Conservation (phyloP, 2,797 vertebrate genomes). For the Natrix natrix region DNA sequence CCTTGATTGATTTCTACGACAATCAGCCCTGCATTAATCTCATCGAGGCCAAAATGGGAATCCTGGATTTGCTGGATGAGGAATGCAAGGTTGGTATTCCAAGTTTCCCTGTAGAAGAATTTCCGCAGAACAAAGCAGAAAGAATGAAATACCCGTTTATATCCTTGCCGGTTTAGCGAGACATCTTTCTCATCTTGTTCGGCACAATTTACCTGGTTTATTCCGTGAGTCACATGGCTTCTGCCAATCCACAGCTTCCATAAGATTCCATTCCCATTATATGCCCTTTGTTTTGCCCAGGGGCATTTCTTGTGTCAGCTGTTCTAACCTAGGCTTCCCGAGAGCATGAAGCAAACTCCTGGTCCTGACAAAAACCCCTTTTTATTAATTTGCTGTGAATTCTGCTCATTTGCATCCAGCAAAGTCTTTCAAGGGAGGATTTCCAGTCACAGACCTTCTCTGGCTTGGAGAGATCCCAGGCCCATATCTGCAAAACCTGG, state of each 20-base stretch:
- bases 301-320: neutral
- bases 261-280: neutral
- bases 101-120: neutral
- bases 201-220: neutral
- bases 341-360: too few species aligned
- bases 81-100: slow-evolving; percentile 87
- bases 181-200: neutral
- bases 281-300: too few species aligned
- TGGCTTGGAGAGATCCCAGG: too few species aligned
- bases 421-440: too few species aligned
- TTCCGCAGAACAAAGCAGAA: neutral
- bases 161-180: fast-evolving
- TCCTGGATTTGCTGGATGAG: slow-evolving; percentile 95
- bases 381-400: too few species aligned
- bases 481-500: too few species aligned
- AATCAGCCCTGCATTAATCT: slow-evolving; percentile 99
- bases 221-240: too few species aligned
- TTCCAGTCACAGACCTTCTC: too few species aligned
- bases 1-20: slow-evolving; percentile 98
- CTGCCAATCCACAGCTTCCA: too few species aligned
- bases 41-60: slow-evolving; percentile 95
- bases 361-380: too few species aligned
- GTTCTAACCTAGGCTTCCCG: too few species aligned
- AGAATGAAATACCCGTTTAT: neutral
- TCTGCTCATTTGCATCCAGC: too few species aligned